Percentiles rank a stretch among this genome's conserved stretches.
Evolutionary conservation across 2,888 invertebrate species (phyloP).

Genomic region (Mechanitis mazaeus): DNA sequence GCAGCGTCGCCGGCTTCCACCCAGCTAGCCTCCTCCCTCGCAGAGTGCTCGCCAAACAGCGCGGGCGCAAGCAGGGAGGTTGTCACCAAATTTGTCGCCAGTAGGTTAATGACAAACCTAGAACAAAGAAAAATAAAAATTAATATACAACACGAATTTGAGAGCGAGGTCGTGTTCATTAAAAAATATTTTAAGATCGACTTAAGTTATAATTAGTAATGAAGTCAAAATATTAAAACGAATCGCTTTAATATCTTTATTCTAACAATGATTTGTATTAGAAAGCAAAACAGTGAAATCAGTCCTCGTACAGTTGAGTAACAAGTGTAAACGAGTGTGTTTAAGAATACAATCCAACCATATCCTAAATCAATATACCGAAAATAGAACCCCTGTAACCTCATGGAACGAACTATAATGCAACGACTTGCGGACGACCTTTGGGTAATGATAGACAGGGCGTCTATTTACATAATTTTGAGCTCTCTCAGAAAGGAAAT

Average conservation of each 20-base stretch:
- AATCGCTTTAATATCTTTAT: constrained; percentile 9
- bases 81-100: constrained; percentile 69
- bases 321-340: constrained; percentile 27
- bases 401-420: constrained; percentile 21
- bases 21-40: constrained; percentile 79
- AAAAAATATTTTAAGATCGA: constrained; percentile 13
- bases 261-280: constrained; percentile 11
- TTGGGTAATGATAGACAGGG: constrained; percentile 16
- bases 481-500: constrained; percentile 17
- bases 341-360: constrained; percentile 35
- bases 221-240: constrained; percentile 13
- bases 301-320: constrained; percentile 11
- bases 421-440: constrained; percentile 17
- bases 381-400: constrained; percentile 34
- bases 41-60: constrained; percentile 76
- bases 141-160: constrained; percentile 15
- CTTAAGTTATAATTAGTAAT: constrained; percentile 11
- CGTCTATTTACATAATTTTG: constrained; percentile 17
- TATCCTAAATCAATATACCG: constrained; percentile 32
- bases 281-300: constrained; percentile 27
- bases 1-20: constrained; percentile 73
- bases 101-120: constrained; percentile 81
- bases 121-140: constrained; percentile 45
- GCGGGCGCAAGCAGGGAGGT: constrained; percentile 71
- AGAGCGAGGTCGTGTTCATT: constrained; percentile 10